These are phyloP conservation scores for Sminthurinus signatus DNA, from an alignment of 1,140 invertebrate species.

Conservation along the genomic window DNA sequence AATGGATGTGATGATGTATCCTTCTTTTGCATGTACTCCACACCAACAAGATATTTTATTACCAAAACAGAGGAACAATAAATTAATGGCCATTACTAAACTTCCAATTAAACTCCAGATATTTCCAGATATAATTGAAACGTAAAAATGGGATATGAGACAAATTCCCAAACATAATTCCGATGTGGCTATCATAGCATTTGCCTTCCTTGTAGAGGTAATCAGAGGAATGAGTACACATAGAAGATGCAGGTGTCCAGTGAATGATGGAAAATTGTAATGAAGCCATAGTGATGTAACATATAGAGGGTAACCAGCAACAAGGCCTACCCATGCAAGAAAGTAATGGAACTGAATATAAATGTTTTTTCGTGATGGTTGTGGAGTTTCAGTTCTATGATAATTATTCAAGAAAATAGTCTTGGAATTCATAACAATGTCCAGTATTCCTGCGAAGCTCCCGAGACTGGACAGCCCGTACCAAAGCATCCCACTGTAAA, in stretches of 20 bases:
- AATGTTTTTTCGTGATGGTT: neutral
- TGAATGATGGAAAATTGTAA: neutral
- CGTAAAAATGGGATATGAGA: neutral
- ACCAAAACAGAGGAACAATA: neutral
- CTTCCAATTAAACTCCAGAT: neutral
- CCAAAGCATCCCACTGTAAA: constrained; percentile 1
- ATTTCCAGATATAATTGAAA: neutral
- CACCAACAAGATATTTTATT: neutral
- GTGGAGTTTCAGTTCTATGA: neutral
- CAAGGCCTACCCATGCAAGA: neutral
- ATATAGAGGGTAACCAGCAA: neutral
- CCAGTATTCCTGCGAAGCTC: neutral
- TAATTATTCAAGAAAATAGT: too few species aligned
- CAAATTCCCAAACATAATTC: neutral
- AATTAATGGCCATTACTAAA: neutral
- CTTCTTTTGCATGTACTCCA: neutral
- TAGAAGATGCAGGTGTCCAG: neutral
- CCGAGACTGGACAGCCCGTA: neutral
- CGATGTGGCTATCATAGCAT: neutral
- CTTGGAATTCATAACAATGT: neutral
- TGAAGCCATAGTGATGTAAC: neutral
- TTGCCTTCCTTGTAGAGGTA: neutral
- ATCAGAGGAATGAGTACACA: neutral
- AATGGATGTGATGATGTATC: neutral
- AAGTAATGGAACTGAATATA: constrained; percentile 3